Base-by-base conservation (phyloP, 2,888 invertebrate species). In the Folsomia manolachei region DNA sequence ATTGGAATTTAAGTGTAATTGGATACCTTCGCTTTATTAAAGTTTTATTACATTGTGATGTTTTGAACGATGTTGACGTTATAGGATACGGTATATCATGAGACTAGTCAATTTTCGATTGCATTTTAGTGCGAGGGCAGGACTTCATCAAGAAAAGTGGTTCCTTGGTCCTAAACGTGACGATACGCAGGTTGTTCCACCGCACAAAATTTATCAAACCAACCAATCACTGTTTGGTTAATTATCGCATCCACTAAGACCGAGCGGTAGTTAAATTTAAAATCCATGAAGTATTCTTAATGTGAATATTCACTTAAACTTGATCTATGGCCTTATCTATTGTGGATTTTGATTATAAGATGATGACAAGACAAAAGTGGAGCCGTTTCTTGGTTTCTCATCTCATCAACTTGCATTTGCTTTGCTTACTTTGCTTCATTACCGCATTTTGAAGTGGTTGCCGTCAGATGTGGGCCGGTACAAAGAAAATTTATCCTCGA, bases 361-460 rank as follows among this genome's bases (percentile, higher is more conserved):
- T 21, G 66, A 66, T 66, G 66, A 66, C 66, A 66, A 52, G 66
- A 66, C 66, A 66, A 66, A 66, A 66, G 66, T 39, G 39, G 39
- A 39, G 39, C 39, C 39, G 39, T 39, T 39, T 14, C 39, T 14
- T 4, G 14, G 39, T 39, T 39, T 14, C 39, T 14, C 7, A 39
- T 39, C 39, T 9, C 39, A 9, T 9, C 39, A 39, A 39, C 39
- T 39, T 14, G n/a, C n/a, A n/a, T n/a, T n/a, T n/a, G n/a, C n/a
- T n/a, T n/a, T n/a, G n/a, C n/a, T n/a, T n/a, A n/a, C n/a, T n/a
- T 39, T 4, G 39, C 39, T 39, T 39, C 39, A 39, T 14, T 39
- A 39, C 14, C 39, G 39, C 7, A 39, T 39, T 14, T 39, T 39
- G 39, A 64, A 64, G 66, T n/a, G n/a, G 60, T 60, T 7, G n/a